These are phyloP conservation scores for Mastomys natalensis DNA, from an alignment of 2,113 vertebrate species.

Conservation along the genomic window DNA sequence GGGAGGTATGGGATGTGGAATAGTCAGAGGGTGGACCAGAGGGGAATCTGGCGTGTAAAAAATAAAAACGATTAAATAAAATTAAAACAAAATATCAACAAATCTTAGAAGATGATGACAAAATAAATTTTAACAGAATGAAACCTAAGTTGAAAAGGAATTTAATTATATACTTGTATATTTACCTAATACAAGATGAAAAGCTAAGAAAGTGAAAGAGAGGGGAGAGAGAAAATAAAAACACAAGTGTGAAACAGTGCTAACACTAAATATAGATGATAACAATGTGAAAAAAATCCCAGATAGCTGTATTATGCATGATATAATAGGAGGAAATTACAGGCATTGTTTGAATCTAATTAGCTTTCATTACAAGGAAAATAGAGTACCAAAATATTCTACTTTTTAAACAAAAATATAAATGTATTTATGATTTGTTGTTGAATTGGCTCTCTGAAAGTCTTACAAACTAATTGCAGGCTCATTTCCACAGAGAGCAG, in stretches of 20 bases:
- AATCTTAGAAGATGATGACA: background rate
- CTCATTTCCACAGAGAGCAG: background rate
- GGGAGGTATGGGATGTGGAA: no score
- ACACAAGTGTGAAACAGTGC: background rate
- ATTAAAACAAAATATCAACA: background rate
- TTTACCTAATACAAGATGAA: no score
- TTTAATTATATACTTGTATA: background rate
- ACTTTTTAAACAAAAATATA: background rate
- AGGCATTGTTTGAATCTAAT: background rate
- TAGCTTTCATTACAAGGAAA: background rate
- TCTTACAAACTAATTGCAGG: background rate
- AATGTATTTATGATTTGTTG: background rate
- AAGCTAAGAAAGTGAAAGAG: background rate
- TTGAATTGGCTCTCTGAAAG: background rate
- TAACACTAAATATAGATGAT: background rate
- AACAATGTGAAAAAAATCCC: background rate
- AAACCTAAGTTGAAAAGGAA: background rate
- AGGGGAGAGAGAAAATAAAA: background rate
- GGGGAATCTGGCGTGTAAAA: no score
- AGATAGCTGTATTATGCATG: background rate
- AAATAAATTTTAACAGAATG: background rate
- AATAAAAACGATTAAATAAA: no score
- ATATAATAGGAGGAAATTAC: background rate
- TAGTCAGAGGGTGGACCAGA: no score
- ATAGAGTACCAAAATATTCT: background rate